phyloP scores from a whole-genome alignment of 2,888 invertebrate species.

The Imbricaverruca yamaguchii region DNA sequence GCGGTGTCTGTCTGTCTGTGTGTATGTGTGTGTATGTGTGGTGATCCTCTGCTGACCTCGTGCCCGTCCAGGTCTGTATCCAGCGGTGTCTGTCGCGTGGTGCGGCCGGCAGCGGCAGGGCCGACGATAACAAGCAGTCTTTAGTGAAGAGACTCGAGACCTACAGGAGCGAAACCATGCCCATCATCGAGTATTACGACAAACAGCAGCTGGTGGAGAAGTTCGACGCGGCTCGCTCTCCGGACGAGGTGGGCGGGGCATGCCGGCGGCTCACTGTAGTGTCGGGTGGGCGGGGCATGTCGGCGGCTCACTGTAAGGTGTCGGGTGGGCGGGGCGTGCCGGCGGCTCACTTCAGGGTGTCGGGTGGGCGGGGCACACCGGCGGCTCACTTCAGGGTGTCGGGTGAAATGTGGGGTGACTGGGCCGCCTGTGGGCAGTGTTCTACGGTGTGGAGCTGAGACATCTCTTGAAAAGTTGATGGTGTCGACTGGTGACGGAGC shows the following conservation, averaged over 20 bases:
- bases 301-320: too few relatives aligned
- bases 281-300: slow-evolving; percentile 47
- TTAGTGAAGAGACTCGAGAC: slow-evolving; percentile 79
- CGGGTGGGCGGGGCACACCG: slow-evolving; percentile 44
- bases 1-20: too few relatives aligned
- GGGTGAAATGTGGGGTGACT: too few relatives aligned
- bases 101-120: slow-evolving; percentile 78
- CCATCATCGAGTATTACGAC: slow-evolving; percentile 78
- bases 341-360: too few relatives aligned
- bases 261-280: too few relatives aligned
- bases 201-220: slow-evolving; percentile 59
- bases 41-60: neutral
- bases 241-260: slow-evolving; percentile 52
- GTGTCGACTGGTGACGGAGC: too few relatives aligned
- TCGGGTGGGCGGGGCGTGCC: slow-evolving; percentile 46
- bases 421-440: too few relatives aligned
- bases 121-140: slow-evolving; percentile 88
- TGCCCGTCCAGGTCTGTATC: slow-evolving; percentile 56
- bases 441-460: too few relatives aligned
- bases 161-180: slow-evolving; percentile 75
- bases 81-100: slow-evolving; percentile 79
- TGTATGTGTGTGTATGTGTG: too few relatives aligned
- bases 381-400: too few relatives aligned
- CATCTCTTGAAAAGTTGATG: too few relatives aligned
- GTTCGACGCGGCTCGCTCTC: slow-evolving; percentile 61